Evolutionary conservation across 2,888 invertebrate genomes (phyloP).

Genomic region (Cantharis flavilabris): DNA sequence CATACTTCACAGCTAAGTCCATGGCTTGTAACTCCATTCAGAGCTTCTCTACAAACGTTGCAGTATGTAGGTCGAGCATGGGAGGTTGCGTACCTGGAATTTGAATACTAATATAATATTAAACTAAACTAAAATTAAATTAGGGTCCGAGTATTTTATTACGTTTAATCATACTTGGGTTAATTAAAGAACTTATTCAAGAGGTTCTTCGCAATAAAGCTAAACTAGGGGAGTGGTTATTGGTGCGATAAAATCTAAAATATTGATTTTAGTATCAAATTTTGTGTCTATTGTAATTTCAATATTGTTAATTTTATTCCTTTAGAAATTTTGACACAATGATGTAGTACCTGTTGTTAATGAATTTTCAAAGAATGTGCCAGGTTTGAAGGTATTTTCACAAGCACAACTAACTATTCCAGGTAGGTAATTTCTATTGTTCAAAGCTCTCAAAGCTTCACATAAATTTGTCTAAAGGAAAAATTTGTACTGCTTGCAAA

Average conservation of each 20-base stretch:
- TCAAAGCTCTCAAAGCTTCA: not conserved
- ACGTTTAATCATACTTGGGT: not conserved
- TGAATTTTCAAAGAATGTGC: not conserved
- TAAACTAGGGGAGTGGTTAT: not conserved
- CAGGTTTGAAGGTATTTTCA: not conserved
- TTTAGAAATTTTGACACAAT: not conserved
- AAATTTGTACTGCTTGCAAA: not conserved
- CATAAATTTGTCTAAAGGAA: not conserved
- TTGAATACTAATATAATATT: not conserved
- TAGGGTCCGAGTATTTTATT: not conserved
- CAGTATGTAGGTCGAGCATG: conserved; percentile 96
- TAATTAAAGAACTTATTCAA: not conserved
- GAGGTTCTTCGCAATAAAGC: not conserved
- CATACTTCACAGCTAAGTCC: conserved; percentile 96
- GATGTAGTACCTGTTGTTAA: not conserved
- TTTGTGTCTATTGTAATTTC: not conserved
- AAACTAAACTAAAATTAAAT: not conserved
- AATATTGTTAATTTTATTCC: not conserved
- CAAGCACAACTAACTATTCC: not conserved
- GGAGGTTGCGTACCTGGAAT: conserved; percentile 78
- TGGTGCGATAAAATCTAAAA: not conserved
- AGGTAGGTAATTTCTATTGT: not conserved
- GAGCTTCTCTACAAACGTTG: conserved; percentile 93
- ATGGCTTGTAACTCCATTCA: conserved; percentile 91
- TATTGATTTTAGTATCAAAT: not conserved